These are phyloP conservation scores for Acholoe squamosa DNA, from an alignment of 2,888 invertebrate genomes.

Conservation along the genomic window DNA sequence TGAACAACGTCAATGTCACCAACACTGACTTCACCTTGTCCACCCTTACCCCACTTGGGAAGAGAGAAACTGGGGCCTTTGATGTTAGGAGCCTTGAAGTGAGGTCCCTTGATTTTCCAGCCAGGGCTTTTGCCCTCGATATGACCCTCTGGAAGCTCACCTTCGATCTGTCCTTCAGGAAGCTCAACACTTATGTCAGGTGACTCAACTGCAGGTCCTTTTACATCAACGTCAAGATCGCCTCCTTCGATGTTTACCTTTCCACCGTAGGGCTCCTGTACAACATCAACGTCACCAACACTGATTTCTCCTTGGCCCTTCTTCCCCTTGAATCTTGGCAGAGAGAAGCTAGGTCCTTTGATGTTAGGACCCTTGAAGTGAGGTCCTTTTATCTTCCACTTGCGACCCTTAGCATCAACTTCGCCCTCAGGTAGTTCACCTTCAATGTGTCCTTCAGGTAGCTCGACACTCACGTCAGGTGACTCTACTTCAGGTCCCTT, in stretches of 20 bases:
- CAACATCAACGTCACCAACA: slow-evolving; percentile 54
- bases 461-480: slow-evolving; percentile 1
- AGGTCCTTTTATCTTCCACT: slow-evolving; percentile 39
- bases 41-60: background rate
- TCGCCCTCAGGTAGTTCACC: slow-evolving; percentile 42
- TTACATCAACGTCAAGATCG: slow-evolving; percentile 4
- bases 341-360: slow-evolving; percentile 51
- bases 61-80: slow-evolving; percentile 37
- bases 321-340: slow-evolving; percentile 12
- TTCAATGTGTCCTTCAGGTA: slow-evolving; percentile 45
- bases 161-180: slow-evolving; percentile 41
- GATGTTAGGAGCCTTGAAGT: slow-evolving; percentile 53
- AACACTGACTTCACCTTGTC: slow-evolving; percentile 52
- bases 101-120: slow-evolving; percentile 13
- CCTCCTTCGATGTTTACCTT: slow-evolving; percentile 13
- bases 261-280: slow-evolving; percentile 52
- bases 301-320: slow-evolving; percentile 42
- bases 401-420: slow-evolving; percentile 18
- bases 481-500: slow-evolving; percentile 44
- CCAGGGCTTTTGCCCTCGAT: slow-evolving; percentile 21
- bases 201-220: slow-evolving; percentile 24
- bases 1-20: slow-evolving; percentile 53
- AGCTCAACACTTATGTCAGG: slow-evolving; percentile 38
- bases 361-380: slow-evolving; percentile 37
- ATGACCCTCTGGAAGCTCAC: slow-evolving; percentile 24